Conservation (phyloP, 2,888 invertebrate species). For the Archips xylosteana region DNA sequence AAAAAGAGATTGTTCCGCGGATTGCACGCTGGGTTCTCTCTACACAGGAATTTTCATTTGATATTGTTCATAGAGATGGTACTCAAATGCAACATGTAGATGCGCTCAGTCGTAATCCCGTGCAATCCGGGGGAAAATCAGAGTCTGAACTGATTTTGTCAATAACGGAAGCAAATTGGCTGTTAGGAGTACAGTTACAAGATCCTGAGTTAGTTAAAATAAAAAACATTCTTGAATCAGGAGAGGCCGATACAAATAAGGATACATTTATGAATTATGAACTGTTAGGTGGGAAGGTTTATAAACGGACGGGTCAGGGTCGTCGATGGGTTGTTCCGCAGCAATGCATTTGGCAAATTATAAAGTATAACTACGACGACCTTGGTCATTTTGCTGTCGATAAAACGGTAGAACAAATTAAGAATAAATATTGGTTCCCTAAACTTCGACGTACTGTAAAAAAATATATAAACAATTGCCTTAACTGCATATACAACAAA, state of each 20-base stretch:
- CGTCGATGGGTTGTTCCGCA: not conserved
- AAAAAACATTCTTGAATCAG: not conserved
- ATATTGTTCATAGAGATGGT: not conserved
- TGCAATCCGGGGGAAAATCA: not conserved
- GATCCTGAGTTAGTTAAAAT: not conserved
- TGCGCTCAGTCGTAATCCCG: not conserved
- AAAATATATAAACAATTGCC: not conserved
- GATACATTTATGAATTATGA: not conserved
- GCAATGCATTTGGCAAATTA: not conserved
- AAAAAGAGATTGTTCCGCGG: not conserved
- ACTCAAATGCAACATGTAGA: not conserved
- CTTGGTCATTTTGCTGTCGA: not conserved
- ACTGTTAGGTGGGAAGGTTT: not conserved
- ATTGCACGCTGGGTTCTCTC: not conserved
- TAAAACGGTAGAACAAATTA: not conserved
- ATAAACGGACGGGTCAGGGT: not conserved
- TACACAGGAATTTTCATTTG: not conserved
- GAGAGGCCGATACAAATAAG: not conserved
- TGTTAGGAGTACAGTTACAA: not conserved
- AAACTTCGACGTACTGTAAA: not conserved
- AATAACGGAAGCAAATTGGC: not conserved
- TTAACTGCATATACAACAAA: slow-evolving; percentile 6
- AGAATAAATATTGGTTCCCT: not conserved
- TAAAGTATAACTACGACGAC: not conserved
- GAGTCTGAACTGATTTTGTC: not conserved